A percentile compares a stretch with the other conserved stretches of the same genome.
Conservation (phyloP, 1,140 invertebrate species). For the Aphelinus certus region DNA sequence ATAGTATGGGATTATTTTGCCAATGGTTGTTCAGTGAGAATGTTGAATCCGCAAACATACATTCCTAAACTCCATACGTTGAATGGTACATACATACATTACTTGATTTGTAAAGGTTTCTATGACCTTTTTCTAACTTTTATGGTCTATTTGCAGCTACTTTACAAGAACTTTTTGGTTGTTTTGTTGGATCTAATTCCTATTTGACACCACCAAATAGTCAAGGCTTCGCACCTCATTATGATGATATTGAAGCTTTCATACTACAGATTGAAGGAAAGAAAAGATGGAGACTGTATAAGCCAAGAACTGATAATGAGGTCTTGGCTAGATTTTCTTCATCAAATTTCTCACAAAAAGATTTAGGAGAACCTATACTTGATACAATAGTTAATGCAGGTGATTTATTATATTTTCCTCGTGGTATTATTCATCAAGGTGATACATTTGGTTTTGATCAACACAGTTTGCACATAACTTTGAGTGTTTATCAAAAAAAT, state of each 20-base stretch:
- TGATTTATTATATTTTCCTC: constrained; percentile 91
- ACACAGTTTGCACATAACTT: constrained; percentile 92
- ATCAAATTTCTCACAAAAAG: constrained; percentile 80
- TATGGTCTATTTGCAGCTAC: constrained; percentile 63
- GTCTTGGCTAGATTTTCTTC: constrained; percentile 84
- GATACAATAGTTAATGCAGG: constrained; percentile 86
- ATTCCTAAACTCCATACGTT: constrained; percentile 71
- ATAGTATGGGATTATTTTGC: constrained; percentile 91
- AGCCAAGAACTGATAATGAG: constrained; percentile 72
- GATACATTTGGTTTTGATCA: constrained; percentile 72
- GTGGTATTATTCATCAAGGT: constrained; percentile 94
- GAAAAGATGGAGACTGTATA: constrained; percentile 94
- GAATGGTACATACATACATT: constrained; percentile 60
- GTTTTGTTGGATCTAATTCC: constrained; percentile 92
- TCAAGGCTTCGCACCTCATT: constrained; percentile 98
- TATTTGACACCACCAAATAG: constrained; percentile 95
- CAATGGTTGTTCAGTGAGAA: constrained; percentile 89
- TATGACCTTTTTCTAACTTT: constrained; percentile 3
- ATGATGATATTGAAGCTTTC: constrained; percentile 99
- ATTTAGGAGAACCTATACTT: constrained; percentile 83
- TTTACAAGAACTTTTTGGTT: constrained; percentile 93
- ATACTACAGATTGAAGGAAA: constrained; percentile 95
- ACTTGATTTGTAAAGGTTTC: constrained; percentile 2
- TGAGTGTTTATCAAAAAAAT: constrained; percentile 92
- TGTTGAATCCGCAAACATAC: constrained; percentile 95